Evolutionary conservation across 2,113 vertebrate genomes (phyloP).

Genomic region (Glaucidium brasilianum): DNA sequence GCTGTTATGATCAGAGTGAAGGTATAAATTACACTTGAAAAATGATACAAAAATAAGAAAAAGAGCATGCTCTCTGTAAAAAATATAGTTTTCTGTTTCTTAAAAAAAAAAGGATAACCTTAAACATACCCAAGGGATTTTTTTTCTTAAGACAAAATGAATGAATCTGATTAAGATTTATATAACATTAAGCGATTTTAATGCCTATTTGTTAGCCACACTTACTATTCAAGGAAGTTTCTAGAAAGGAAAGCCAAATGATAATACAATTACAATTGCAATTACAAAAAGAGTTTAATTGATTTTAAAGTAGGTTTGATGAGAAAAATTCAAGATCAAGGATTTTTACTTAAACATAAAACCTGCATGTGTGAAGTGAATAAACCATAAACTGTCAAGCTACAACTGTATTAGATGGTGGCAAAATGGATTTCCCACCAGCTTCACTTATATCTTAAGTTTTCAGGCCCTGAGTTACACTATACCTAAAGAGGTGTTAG

Average conservation of each 20-base stretch:
- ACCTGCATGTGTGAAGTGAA: background rate
- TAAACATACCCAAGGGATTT: background rate
- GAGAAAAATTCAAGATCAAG: background rate
- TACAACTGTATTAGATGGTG: background rate
- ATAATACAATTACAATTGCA: background rate
- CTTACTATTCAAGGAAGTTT: background rate
- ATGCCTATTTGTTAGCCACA: constrained; percentile 41
- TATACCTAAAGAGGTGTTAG: background rate
- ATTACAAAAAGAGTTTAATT: background rate
- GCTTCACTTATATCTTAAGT: background rate
- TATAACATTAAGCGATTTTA: constrained; percentile 59
- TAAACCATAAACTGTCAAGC: background rate
- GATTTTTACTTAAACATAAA: background rate
- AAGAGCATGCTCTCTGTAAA: constrained; percentile 76
- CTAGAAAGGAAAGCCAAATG: background rate
- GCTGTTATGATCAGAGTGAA: constrained; percentile 55
- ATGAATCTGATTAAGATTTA: constrained; percentile 33
- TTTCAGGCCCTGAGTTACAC: background rate
- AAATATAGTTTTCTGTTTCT: constrained; percentile 77
- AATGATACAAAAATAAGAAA: constrained; percentile 83
- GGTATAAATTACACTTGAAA: constrained; percentile 77
- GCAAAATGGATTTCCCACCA: background rate
- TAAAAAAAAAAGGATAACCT: constrained; percentile 54
- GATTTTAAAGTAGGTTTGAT: background rate
- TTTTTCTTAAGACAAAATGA: constrained; percentile 41